Evolutionary conservation across 2,888 invertebrate species (phyloP).

Genomic region (Daptonema setosum): DNA sequence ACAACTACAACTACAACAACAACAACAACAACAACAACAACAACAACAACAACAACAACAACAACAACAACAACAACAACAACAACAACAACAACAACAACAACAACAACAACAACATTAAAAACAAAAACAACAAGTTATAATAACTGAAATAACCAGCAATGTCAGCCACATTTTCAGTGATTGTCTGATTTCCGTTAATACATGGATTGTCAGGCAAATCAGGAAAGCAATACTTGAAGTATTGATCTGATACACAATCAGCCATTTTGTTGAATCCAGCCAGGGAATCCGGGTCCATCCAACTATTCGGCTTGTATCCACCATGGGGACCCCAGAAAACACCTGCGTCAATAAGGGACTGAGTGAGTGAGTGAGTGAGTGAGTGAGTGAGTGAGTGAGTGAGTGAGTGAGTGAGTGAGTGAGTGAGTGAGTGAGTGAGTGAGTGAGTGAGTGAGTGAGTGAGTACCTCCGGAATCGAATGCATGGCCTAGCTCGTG

Average conservation of each 20-base stretch:
- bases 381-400: too few relatives aligned
- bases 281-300: neutral
- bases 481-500: slow-evolving; percentile 14
- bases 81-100: neutral
- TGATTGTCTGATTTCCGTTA: slow-evolving; percentile 27
- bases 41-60: neutral
- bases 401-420: too few relatives aligned
- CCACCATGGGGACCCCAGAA: neutral
- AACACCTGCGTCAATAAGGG: neutral
- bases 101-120: neutral
- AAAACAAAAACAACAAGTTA: too few relatives aligned
- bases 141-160: too few relatives aligned
- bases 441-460: too few relatives aligned
- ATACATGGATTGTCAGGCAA: slow-evolving; percentile 8
- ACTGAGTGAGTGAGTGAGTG: too few relatives aligned
- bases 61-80: neutral
- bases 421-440: too few relatives aligned
- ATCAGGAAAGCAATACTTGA: neutral
- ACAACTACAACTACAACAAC: neutral
- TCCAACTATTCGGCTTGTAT: slow-evolving; percentile 1
- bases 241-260: slow-evolving; percentile 1
- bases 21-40: neutral
- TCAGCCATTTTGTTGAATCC: neutral
- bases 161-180: slow-evolving; percentile 32
- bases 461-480: slow-evolving; percentile 5